Base-by-base conservation (phyloP, 2,888 invertebrate species). In the Drosophila atripex region DNA sequence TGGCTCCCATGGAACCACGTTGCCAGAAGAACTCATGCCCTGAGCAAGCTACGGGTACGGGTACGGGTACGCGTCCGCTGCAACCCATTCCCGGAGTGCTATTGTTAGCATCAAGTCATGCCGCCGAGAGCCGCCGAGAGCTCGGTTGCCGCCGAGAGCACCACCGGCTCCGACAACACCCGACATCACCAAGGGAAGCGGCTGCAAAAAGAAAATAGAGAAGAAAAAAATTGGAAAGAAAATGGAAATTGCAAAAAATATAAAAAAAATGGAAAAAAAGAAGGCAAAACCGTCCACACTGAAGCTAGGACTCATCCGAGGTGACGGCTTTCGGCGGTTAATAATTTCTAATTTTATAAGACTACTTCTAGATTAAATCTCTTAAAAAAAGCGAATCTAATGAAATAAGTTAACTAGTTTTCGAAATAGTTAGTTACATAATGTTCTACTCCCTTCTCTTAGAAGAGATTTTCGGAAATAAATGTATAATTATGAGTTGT, bases 21-120 rank as follows among this genome's bases (percentile, higher is more conserved):
- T 6, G 35, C 38, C 14, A n/a, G 25, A 21, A 38, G 18, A 28
- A 18, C 56, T 59, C 30, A n/a, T 28, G 54, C 28, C 30, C n/a
- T n/a, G n/a, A n/a, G n/a, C 45, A 14, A 6, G 35, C 35, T 32
- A 35, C 7, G 35, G 35, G 35, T n/a, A 35, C 35, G 35, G 32
- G 32, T 12, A 32, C 5, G 32, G 35, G 35, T 30, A 21, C 46
- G 14, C 12, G 18, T 45, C 30, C 39, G 53, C 57, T 46, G 56
- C 56, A 61, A 56, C 69, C 59, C 68, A 57, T 69, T 72, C 78
- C 68, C 68, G 59, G 77, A 79, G 88, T 77, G 80, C 83, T 79
- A 83, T 84, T 84, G 84, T 84, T 88, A 79, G 69, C 86, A 73
- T 53, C 78, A 88, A 86, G 77, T 77, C 88, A 80, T 71, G 80